Evolutionary conservation across 2,113 vertebrate species (phyloP), one percentile per base, ranked within the genome.

Genomic region (Phyllopteryx taeniolatus): DNA sequence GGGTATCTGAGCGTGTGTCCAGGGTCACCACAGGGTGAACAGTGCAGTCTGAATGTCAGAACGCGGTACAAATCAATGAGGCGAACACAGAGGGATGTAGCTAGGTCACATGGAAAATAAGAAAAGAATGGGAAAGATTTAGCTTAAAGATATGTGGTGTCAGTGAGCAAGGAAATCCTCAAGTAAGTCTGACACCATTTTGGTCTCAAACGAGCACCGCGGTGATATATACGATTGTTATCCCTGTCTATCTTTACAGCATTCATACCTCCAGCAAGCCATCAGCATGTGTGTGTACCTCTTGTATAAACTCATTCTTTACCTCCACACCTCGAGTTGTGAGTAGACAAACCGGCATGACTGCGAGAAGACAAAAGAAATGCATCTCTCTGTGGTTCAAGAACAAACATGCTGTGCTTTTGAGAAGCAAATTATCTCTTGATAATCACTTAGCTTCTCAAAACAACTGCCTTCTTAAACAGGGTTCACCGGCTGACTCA

Each of bases 271-370:
- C 57, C 71, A 53, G 20, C 35, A 51, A 47, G 56, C 27, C 57
- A 53, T 67, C 35, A 73, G 65, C 67, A 47, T 31, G 47, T 22
- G 44, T 71, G 27, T 6, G 4, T 74, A 75, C 60, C 78, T 83
- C 76, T 84, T 85, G 81, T 82, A 77, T 74, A 68, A 79, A 88
- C 76, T 88, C 76, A 74, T 80, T 86, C 70, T 84, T 87, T 76
- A 70, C 78, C 78, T 83, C 79, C 79, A 88, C 83, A 79, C 79
- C 73, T 56, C 19, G 78, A 79, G 80, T 83, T 49, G 69, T 80
- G 81, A 86, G 84, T 77, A 77, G 85, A 87, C 76, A 81, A 89
- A 89, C 85, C 67, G 54, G 82, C 85, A 78, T 72, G 75, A 75
- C 81, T 51, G 80, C 60, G 72, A 86, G 63, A 78, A 75, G 68